A percentile compares a stretch with the other conserved stretches of the same genome.
phyloP scores from a whole-genome alignment of 2,888 invertebrate species.

The Perizoma flavofasciatum region DNA sequence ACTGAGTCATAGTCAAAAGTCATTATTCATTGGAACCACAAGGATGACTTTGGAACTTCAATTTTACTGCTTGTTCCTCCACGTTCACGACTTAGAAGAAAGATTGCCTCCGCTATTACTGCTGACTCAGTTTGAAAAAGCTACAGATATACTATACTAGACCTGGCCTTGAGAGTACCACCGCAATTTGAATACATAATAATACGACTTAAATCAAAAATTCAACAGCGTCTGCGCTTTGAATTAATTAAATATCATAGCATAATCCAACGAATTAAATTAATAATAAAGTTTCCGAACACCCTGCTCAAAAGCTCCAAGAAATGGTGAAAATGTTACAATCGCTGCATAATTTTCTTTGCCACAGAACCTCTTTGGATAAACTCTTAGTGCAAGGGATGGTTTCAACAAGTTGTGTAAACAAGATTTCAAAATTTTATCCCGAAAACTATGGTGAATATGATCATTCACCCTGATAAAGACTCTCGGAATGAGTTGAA shows the following conservation, averaged over 20 bases:
- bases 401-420: background rate
- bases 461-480: too few relatives aligned
- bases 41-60: too few relatives aligned
- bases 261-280: conserved; percentile 22
- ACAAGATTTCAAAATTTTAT: background rate
- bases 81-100: too few relatives aligned
- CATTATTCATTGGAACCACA: too few relatives aligned
- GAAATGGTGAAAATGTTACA: conserved; percentile 11
- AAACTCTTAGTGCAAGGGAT: conserved; percentile 8
- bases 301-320: conserved; percentile 14
- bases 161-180: too few relatives aligned
- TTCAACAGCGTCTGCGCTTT: conserved; percentile 7
- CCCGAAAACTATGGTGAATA: background rate
- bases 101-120: too few relatives aligned
- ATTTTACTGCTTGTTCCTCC: too few relatives aligned
- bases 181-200: too few relatives aligned
- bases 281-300: conserved; percentile 24
- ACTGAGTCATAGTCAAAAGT: too few relatives aligned
- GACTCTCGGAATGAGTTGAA: too few relatives aligned
- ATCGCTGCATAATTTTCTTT: conserved; percentile 21
- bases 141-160: too few relatives aligned
- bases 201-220: background rate
- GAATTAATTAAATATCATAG: conserved; percentile 23
- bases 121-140: too few relatives aligned
- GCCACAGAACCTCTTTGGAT: conserved; percentile 15